Conservation (phyloP, 2,797 vertebrate species). For the Anguilla anguilla region DNA sequence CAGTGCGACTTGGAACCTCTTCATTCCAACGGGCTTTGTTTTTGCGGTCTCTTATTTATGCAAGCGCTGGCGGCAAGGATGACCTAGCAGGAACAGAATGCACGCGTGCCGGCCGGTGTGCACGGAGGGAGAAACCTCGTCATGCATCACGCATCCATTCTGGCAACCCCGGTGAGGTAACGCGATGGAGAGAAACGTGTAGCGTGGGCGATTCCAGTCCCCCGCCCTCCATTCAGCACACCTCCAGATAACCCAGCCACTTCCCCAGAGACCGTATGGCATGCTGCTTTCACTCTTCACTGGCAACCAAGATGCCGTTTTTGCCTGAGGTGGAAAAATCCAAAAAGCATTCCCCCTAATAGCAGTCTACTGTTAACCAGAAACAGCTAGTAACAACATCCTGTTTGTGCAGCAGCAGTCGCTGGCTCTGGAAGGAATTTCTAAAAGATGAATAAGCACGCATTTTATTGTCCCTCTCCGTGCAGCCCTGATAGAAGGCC, state of each 20-base stretch:
- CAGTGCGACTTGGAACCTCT: neutral
- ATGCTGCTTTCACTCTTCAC: neutral
- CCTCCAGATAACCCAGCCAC: neutral
- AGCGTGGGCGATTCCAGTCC: neutral
- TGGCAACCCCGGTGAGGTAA: neutral
- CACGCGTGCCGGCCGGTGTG: neutral
- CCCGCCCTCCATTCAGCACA: neutral
- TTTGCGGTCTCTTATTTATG: neutral
- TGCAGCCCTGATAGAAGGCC: neutral
- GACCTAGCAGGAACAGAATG: constrained; percentile 1
- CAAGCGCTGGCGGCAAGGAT: neutral
- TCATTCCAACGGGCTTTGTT: constrained; percentile 4
- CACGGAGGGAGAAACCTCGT: neutral
- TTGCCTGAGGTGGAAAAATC: neutral
- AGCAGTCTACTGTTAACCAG: neutral
- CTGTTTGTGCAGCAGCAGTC: neutral
- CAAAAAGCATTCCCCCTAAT: neutral
- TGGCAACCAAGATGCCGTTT: neutral
- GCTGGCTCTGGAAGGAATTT: neutral
- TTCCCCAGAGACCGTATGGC: neutral
- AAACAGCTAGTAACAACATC: neutral
- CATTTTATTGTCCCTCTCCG: neutral
- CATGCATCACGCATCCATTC: neutral
- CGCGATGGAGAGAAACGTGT: neutral
- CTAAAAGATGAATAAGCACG: neutral